Conservation (phyloP, 1,140 invertebrate genomes). For the Aphis gossypii region DNA sequence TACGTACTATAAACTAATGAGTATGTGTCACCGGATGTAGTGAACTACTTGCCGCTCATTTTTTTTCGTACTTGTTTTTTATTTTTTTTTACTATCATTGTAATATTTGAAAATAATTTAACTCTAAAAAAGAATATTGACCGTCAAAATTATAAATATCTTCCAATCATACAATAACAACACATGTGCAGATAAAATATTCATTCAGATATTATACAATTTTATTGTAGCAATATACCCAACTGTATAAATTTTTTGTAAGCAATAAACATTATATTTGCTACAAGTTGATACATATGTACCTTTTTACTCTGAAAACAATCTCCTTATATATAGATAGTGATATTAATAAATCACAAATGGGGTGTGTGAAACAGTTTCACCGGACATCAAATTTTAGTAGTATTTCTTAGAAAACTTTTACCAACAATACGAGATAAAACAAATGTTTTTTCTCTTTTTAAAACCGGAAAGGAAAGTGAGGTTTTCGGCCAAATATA, state of each 20-base stretch:
- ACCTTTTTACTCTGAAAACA: not conserved
- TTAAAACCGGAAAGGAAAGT: not conserved
- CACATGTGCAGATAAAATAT: not conserved
- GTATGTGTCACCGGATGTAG: too few relatives aligned
- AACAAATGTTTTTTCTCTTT: not conserved
- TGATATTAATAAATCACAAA: slow-evolving; percentile 1
- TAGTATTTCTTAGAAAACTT: not conserved
- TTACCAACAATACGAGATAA: not conserved
- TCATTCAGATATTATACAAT: not conserved
- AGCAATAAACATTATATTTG: not conserved
- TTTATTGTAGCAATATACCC: not conserved
- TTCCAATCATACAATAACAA: not conserved
- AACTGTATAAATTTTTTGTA: not conserved
- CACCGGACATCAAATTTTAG: not conserved
- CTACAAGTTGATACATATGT: not conserved
- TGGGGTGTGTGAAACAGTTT: not conserved
- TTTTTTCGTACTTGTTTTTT: too few relatives aligned
- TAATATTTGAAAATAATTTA: too few relatives aligned
- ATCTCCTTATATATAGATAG: not conserved
- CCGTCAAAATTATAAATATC: not conserved
- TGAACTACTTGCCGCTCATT: too few relatives aligned
- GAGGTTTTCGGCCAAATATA: not conserved
- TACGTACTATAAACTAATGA: too few relatives aligned
- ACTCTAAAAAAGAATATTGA: not conserved
- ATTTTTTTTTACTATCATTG: too few relatives aligned